phyloP scores from a whole-genome alignment of 2,797 vertebrate species.

The Spatula clypeata region DNA sequence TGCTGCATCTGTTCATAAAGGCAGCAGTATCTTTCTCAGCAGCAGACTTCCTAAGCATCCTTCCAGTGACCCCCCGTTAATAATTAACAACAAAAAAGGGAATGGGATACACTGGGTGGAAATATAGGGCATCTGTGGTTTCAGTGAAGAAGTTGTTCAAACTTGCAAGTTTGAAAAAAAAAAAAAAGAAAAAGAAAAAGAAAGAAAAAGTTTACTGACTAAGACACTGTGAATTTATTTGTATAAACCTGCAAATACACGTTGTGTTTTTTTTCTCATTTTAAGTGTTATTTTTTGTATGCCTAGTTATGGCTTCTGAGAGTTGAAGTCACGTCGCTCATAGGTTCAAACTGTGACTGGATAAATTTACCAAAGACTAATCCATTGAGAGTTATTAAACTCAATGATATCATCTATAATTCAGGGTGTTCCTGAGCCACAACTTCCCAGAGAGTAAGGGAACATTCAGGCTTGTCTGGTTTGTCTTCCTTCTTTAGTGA shows the following conservation, averaged over 20 bases:
- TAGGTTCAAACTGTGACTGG: background rate
- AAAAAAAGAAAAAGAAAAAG: background rate
- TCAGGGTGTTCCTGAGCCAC: background rate
- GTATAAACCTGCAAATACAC: background rate
- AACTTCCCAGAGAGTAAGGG: background rate
- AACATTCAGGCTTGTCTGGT: background rate
- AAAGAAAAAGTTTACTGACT: background rate
- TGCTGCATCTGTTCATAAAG: background rate
- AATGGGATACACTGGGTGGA: background rate
- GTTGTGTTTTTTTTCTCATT: background rate
- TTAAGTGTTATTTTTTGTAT: background rate
- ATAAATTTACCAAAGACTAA: background rate
- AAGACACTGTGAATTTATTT: background rate
- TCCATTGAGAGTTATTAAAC: background rate
- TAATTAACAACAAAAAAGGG: background rate
- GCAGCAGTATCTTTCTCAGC: background rate
- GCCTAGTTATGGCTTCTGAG: background rate
- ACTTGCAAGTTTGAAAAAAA: background rate
- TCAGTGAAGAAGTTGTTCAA: background rate
- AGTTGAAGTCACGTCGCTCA: background rate
- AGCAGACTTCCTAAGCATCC: background rate
- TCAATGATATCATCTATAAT: background rate
- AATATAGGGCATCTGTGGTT: background rate
- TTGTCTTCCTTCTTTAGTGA: background rate
- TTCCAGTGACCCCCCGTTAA: background rate